Evolutionary conservation across 2,888 invertebrate genomes (phyloP), one percentile per base, ranked within the genome.

Genomic region (Bedellia somnulentella): DNA sequence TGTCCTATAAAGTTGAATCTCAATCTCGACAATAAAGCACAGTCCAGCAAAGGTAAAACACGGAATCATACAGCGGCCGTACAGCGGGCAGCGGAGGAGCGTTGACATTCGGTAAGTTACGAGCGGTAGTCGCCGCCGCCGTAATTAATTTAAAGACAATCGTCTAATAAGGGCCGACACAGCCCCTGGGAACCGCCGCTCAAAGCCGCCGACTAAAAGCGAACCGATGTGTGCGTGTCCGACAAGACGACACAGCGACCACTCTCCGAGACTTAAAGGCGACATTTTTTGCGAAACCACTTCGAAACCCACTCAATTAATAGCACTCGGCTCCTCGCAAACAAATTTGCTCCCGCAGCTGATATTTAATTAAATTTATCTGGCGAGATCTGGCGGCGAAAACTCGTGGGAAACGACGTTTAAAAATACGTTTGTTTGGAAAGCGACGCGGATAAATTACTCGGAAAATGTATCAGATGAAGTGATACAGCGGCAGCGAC

Each of bases 301-400:
- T 6, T 9, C 24, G n/a, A 6, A 12, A 2, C 24, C 12, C 5
- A 24, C 24, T 24, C 12, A 24, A 24, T 24, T 24, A 24, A 24
- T 24, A 21, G 9, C 8, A 21, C 21, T 21, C 9, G 21, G n/a
- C 9, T 10, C 24, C 24, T 24, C 24, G 24, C 24, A 6, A 34
- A 35, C 22, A 22, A 12, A 34, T 34, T 30, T 31, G 39, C 49
- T 49, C 46, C 45, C 43, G 46, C 47, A 40, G 35, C 49, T 51
- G 54, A 61, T 54, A 46, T 62, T 68, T 70, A 59, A 71, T 70
- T 73, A 67, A 68, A 73, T 70, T 67, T 67, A 73, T 70, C 71
- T 54, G 44, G 49, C 45, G 50, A 51, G 60, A 62, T 63, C 59
- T 55, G 57, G 47, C 38, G 40, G 38, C 44, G 29, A 15, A 23